phyloP scores from a whole-genome alignment of 2,797 vertebrate species.

The Siniperca undulata region DNA sequence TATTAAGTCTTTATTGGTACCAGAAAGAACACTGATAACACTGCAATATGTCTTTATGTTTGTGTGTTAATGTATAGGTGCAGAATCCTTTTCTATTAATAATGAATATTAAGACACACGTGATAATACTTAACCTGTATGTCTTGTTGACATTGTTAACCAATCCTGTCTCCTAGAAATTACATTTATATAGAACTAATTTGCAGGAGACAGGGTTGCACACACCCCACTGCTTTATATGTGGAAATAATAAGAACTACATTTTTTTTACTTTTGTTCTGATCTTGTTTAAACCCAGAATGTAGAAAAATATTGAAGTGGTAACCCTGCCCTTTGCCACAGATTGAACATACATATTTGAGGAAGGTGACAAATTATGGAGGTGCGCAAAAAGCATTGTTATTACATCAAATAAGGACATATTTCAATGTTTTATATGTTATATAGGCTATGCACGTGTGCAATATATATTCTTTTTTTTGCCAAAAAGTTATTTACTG shows the following conservation, averaged over 20 bases:
- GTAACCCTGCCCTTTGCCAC: not conserved
- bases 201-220: not conserved
- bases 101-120: not conserved
- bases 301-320: not conserved
- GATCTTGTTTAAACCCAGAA: not conserved
- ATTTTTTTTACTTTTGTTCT: not conserved
- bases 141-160: not conserved
- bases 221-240: not conserved
- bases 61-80: not conserved
- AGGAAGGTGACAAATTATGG: not conserved
- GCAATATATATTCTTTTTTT: not conserved
- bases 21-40: not conserved
- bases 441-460: not conserved
- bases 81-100: not conserved
- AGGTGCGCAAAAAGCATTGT: not conserved
- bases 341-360: not conserved
- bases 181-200: not conserved
- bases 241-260: not conserved
- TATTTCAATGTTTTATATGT: not conserved
- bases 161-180: not conserved
- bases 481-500: not conserved
- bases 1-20: not conserved
- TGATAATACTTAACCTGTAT: not conserved
- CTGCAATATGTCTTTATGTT: not conserved
- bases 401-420: not conserved